Evolutionary conservation across 2,113 vertebrate species (phyloP), one percentile per base, ranked within the genome.

Genomic region (Okapia johnstoni): DNA sequence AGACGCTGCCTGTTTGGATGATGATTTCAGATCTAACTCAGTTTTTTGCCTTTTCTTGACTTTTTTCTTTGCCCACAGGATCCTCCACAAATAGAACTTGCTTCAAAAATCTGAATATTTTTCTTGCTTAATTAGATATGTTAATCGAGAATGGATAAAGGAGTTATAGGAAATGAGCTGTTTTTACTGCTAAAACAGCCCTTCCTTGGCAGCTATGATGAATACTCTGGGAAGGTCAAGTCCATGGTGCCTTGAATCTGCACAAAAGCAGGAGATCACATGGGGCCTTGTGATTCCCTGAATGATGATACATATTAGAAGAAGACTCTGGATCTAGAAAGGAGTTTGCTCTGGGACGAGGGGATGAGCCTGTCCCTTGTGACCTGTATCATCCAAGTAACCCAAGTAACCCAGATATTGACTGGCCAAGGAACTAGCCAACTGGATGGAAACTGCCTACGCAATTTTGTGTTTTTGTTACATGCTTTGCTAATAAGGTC

Each of bases 121-220:
- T 93, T 40, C 19, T 90, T 94, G 13, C 77, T 95, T 96, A 95
- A 89, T 91, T 57, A 87, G 23, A 26, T 57, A 17, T 88, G 60
- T 79, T 85, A 73, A 48, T 77, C 3, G 1, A 91, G 57, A n/a
- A 25, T 90, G 5, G 30, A 73, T 50, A 76, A 94, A 93, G 76
- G n/a, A 94, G 57, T 61, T 16, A n/a, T 66, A 73, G 66, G 61
- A 94, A 97, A 96, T 52, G 50, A 97, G 60, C 50, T 95, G 81
- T 83, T 93, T 96, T 93, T 80, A 40, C 14, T 88, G 48, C 33
- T 80, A 48, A 86, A 85, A 84, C 36, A 93, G 55, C 7, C 21
- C 28, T 95, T 86, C 40, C 66, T 88, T 95, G 88, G 55, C 88
- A 94, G 83, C 88, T 86, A 54, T 60, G 40, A 86, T 84, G 83